Conservation (phyloP, 2,888 invertebrate genomes). For the Lissocephala sabroskyi region DNA sequence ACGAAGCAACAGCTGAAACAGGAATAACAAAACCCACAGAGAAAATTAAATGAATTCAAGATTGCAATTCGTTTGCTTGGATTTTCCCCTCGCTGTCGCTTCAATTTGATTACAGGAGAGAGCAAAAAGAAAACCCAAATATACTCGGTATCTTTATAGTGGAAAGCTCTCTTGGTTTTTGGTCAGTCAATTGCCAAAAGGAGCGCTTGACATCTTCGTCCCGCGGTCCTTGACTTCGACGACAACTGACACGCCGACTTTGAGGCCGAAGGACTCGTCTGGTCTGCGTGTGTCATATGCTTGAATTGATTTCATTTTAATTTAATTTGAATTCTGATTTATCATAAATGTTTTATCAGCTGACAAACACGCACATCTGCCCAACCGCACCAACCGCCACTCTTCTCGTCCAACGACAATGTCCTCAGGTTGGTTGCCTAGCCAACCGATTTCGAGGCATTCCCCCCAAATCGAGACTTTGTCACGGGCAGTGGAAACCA, state of each 20-base stretch:
- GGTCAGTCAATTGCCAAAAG: too few species aligned
- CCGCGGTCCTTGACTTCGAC: too few species aligned
- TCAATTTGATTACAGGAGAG: too few species aligned
- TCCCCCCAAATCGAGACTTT: too few species aligned
- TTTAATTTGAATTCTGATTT: constrained; percentile 40
- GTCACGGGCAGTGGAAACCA: too few species aligned
- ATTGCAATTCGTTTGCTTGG: background rate
- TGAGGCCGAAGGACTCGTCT: too few species aligned
- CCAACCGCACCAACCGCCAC: too few species aligned
- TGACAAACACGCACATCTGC: background rate
- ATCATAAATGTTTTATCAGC: background rate
- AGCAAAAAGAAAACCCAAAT: background rate
- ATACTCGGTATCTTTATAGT: background rate
- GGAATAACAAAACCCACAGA: background rate
- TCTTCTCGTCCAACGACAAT: too few species aligned
- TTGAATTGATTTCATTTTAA: constrained; percentile 44
- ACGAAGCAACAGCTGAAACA: background rate
- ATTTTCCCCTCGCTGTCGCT: background rate
- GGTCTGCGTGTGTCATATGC: constrained; percentile 14
- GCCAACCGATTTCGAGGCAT: too few species aligned
- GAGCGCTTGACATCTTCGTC: too few species aligned
- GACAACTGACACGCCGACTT: background rate
- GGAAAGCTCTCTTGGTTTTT: too few species aligned
- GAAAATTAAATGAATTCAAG: background rate
- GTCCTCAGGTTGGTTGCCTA: too few species aligned